Base-by-base conservation (phyloP, 2,888 invertebrate genomes). In the Mesorhabditis spiculigera region DNA sequence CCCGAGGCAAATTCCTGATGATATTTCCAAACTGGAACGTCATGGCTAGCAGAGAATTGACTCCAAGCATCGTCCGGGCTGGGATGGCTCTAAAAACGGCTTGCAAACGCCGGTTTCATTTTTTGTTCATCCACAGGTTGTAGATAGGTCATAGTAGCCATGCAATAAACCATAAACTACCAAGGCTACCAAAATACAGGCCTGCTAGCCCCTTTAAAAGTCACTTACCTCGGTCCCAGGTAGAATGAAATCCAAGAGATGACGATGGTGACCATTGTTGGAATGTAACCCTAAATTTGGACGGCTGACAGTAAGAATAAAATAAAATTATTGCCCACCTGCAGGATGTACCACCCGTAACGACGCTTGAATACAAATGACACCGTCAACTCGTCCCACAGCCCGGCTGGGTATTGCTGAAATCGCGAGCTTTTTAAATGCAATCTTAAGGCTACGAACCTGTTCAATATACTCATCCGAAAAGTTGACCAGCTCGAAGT, bases 21-120 rank as follows among this genome's bases (percentile, higher is more conserved):
- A 86, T 86, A 67, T 86, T 86, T 62, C 86, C 86, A 68, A 86
- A 86, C 69, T 86, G 86, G 68, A 86, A 85, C 3, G 86, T 86
- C 85, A 86, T 86, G 0, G 86, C 86, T 43, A 85, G 76, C n/a
- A 86, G 75, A 4, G 84, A 81, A 67, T 86, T 86, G 43, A 86
- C 86, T 4, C 86, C 86, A n/a, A 86, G 74, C 86, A 86, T 86
- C 5, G 86, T 86, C 5, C 86, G 74, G 3, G 86, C 86, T 5
- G 86, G 86, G 71, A 86, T 86, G 8, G 86, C 86, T 65, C 83
- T 83, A 70, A 8, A 41, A 5, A 43, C 13, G 66, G 44, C 66
- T 6, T 66, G 13, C 3, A 13, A 44, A 28, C 43, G 41, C 41
- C 13, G 66, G 45, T 3, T 16, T 8, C n/a, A 41, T 65, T 65